Conservation (phyloP, 2,888 invertebrate species). For the Eupithecia tripunctaria region DNA sequence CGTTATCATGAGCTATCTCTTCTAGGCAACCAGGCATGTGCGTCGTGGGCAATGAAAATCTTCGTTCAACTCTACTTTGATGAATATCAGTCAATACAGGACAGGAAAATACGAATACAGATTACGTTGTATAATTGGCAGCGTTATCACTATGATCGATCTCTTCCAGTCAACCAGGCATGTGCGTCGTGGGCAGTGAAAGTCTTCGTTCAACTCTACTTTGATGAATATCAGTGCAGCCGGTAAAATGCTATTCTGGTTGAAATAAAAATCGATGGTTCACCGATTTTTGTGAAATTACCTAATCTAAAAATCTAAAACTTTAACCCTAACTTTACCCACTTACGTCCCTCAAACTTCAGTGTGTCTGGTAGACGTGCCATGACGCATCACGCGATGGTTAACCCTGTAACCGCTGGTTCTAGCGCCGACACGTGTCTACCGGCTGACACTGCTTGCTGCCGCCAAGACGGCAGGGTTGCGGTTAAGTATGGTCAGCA, state of each 20-base stretch:
- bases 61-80: too few relatives aligned
- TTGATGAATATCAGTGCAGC: background rate
- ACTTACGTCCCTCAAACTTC: slow-evolving; percentile 17
- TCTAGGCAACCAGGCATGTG: too few relatives aligned
- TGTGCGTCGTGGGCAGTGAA: too few relatives aligned
- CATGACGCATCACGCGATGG: slow-evolving; percentile 22
- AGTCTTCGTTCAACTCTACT: too few relatives aligned
- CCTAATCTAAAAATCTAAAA: background rate
- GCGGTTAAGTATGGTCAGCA: background rate
- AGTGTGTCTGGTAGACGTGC: slow-evolving; percentile 23
- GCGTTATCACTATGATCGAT: too few relatives aligned
- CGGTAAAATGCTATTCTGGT: background rate
- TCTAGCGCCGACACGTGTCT: slow-evolving; percentile 12
- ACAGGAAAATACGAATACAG: too few relatives aligned
- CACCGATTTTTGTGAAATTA: background rate
- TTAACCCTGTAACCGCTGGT: slow-evolving; percentile 30
- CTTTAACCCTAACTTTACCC: slow-evolving; percentile 16
- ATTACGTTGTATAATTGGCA: too few relatives aligned
- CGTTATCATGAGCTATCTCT: too few relatives aligned
- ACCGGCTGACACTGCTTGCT: slow-evolving; percentile 38
- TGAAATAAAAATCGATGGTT: background rate
- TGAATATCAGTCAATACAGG: too few relatives aligned
- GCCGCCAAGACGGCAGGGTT: slow-evolving; percentile 36
- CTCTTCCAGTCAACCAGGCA: too few relatives aligned
- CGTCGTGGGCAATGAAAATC: too few relatives aligned